Evolutionary conservation across 2,797 vertebrate species (phyloP).

Genomic region (Graptemys geographica): DNA sequence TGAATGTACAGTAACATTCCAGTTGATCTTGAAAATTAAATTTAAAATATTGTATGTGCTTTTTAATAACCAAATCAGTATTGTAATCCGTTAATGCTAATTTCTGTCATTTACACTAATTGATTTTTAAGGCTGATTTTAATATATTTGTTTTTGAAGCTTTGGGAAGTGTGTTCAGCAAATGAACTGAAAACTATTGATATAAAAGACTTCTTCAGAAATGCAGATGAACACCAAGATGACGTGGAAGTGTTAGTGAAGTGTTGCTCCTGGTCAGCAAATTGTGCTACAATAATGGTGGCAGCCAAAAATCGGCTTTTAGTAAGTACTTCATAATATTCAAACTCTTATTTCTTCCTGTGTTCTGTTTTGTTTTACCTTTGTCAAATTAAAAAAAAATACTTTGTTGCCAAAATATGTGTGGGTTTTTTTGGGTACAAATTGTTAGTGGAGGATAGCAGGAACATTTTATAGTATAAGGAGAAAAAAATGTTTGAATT

Average conservation of each 20-base stretch:
- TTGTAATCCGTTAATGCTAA: background rate
- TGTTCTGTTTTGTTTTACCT: background rate
- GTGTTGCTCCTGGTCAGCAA: conserved; percentile 93
- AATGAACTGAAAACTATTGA: conserved; percentile 91
- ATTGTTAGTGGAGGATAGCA: background rate
- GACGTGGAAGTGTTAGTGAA: conserved; percentile 87
- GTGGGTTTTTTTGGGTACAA: background rate
- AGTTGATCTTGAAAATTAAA: background rate
- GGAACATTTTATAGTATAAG: background rate
- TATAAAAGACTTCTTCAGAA: conserved; percentile 82
- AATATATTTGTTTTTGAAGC: conserved; percentile 77
- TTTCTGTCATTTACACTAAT: background rate
- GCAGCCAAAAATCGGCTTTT: conserved; percentile 89
- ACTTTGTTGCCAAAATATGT: background rate
- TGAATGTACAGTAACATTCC: background rate
- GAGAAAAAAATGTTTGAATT: background rate
- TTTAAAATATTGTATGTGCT: background rate
- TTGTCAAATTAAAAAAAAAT: conserved; percentile 5
- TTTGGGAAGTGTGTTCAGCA: conserved; percentile 88
- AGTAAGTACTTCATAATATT: conserved; percentile 82
- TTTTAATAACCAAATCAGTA: background rate
- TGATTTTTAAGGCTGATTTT: background rate
- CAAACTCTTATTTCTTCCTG: background rate
- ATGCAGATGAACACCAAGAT: conserved; percentile 79
- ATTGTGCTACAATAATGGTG: conserved; percentile 86